These are phyloP conservation scores for Prosapia bicincta DNA, from an alignment of 2,888 invertebrate genomes.

Conservation along the genomic window DNA sequence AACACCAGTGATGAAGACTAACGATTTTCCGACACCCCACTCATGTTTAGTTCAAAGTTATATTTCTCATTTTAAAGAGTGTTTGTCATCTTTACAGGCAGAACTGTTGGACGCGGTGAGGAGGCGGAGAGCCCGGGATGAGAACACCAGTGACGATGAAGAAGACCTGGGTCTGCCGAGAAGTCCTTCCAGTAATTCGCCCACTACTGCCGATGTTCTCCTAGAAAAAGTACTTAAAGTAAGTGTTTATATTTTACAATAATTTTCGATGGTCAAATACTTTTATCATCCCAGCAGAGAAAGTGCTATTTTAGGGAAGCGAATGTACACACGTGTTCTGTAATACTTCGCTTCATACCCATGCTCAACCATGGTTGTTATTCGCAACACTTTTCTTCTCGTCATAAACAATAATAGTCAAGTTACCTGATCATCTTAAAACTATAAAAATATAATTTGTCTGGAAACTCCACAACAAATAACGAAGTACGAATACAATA, in stretches of 20 bases:
- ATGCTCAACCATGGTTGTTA: no score
- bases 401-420: no score
- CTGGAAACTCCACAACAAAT: no score
- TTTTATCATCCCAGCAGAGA: no score
- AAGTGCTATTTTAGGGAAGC: neutral
- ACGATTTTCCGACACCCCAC: no score
- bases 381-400: no score
- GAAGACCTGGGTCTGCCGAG: constrained; percentile 72
- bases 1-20: no score
- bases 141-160: constrained; percentile 65
- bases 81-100: constrained; percentile 65
- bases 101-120: constrained; percentile 70
- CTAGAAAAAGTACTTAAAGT: constrained; percentile 47
- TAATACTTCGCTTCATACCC: neutral
- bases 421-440: no score
- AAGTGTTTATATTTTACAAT: neutral
- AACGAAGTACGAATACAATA: no score
- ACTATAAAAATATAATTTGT: no score
- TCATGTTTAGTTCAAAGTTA: no score
- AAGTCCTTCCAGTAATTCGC: constrained; percentile 65
- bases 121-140: constrained; percentile 58
- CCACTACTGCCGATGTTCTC: constrained; percentile 51
- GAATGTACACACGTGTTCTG: neutral
- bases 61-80: no score
- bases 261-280: neutral